Conservation (phyloP, 2,888 invertebrate genomes). For the Andrena bicolor region DNA sequence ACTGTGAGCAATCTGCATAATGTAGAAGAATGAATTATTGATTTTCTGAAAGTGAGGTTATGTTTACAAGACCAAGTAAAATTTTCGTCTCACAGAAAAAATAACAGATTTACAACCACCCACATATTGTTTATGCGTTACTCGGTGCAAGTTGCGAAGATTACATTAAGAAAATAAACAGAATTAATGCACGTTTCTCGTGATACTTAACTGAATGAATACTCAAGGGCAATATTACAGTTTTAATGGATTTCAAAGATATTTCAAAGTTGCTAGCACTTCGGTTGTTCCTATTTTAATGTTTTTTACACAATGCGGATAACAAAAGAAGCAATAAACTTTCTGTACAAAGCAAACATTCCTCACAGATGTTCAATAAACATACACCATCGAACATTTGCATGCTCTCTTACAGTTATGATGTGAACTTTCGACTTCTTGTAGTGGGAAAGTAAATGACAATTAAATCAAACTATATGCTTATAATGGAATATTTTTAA, state of each 20-base stretch:
- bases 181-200: neutral
- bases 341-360: neutral
- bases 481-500: neutral
- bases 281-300: neutral
- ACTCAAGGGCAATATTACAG: slow-evolving; percentile 34
- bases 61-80: slow-evolving; percentile 73
- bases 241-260: slow-evolving; percentile 16
- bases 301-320: neutral
- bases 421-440: neutral
- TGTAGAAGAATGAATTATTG: slow-evolving; percentile 76
- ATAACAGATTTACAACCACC: neutral
- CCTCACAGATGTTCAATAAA: neutral
- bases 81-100: slow-evolving; percentile 3
- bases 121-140: neutral
- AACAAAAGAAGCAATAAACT: neutral
- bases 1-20: slow-evolving; percentile 54
- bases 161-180: neutral
- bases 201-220: slow-evolving; percentile 1
- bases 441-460: neutral
- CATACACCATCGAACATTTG: slow-evolving; percentile 1
- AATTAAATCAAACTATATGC: neutral
- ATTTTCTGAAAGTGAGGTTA: slow-evolving; percentile 82
- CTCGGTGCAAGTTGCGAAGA: neutral
- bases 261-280: neutral
- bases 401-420: neutral